These are phyloP conservation scores for Pachycephala philippinensis DNA, from an alignment of 2,113 vertebrate species.

Conservation along the genomic window DNA sequence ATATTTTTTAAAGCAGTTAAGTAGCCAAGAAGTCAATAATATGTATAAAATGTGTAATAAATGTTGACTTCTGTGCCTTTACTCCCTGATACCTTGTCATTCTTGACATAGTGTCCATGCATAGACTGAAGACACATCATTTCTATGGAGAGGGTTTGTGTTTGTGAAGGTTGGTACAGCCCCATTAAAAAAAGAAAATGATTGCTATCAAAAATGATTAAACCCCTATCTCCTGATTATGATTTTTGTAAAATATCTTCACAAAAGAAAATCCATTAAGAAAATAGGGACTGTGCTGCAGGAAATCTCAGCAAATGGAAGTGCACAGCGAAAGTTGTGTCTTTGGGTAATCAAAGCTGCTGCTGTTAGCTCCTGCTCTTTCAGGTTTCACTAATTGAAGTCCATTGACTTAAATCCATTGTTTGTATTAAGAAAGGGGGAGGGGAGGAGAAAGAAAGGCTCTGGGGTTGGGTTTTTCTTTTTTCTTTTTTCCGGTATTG, in stretches of 20 bases:
- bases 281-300: background rate
- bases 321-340: background rate
- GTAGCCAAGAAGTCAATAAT: conserved; percentile 11
- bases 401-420: background rate
- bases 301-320: background rate
- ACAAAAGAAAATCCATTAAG: background rate
- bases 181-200: background rate
- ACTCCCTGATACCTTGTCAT: background rate
- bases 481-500: background rate
- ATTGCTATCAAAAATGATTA: background rate
- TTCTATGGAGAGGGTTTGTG: background rate
- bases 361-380: background rate
- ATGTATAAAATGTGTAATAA: background rate
- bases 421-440: background rate
- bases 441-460: background rate
- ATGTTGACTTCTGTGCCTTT: background rate
- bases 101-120: background rate
- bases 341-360: background rate
- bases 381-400: background rate
- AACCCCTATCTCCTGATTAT: background rate
- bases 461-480: background rate
- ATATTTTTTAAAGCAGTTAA: background rate
- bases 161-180: background rate
- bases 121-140: background rate
- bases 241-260: background rate